phyloP scores from a whole-genome alignment of 1,140 invertebrate genomes.

The Dysdera silvatica region DNA sequence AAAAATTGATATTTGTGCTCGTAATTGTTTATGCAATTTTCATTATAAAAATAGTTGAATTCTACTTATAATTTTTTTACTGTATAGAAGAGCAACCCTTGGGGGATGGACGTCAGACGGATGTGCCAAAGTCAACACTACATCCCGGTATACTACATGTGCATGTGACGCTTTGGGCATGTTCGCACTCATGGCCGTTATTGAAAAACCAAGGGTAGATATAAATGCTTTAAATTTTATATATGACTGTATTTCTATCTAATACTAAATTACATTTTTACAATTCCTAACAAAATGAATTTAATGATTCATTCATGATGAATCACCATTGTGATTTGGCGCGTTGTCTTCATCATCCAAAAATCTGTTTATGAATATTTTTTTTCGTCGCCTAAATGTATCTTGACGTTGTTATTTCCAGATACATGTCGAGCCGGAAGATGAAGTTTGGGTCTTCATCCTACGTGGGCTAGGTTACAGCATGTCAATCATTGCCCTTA shows the following conservation, averaged over 20 bases:
- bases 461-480: slow-evolving; percentile 15
- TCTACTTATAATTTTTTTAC: background rate
- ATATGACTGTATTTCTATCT: too few species aligned
- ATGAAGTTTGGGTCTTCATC: slow-evolving; percentile 18
- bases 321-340: too few species aligned
- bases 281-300: too few species aligned
- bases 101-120: slow-evolving; percentile 35
- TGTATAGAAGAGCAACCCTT: background rate
- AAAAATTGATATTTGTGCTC: too few species aligned
- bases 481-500: slow-evolving; percentile 16
- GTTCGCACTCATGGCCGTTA: slow-evolving; percentile 31
- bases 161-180: slow-evolving; percentile 34
- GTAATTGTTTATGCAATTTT: too few species aligned
- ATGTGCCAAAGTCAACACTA: slow-evolving; percentile 29
- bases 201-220: slow-evolving; percentile 12
- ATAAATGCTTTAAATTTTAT: too few species aligned
- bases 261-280: too few species aligned
- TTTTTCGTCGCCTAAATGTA: too few species aligned
- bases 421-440: slow-evolving; percentile 16
- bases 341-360: too few species aligned
- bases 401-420: background rate
- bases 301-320: too few species aligned
- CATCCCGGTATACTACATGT: slow-evolving; percentile 33
- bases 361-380: too few species aligned
- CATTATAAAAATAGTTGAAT: background rate